phyloP scores from a whole-genome alignment of 2,797 vertebrate genomes.

The Pseudochaenichthys georgianus region DNA sequence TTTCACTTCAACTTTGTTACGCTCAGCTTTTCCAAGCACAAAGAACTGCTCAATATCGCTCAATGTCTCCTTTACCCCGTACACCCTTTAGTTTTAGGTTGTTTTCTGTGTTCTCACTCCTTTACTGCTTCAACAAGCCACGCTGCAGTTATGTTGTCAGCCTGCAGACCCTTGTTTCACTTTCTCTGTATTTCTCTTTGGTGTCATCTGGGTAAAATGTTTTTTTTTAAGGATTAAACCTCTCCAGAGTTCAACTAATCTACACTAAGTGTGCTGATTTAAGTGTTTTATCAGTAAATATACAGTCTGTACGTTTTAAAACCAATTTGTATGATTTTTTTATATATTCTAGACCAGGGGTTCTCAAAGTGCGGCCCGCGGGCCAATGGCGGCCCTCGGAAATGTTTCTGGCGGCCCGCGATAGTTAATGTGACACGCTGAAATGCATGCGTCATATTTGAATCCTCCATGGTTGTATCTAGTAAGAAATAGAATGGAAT shows the following conservation, averaged over 20 bases:
- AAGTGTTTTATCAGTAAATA: neutral
- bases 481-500: too few species aligned
- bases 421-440: too few species aligned
- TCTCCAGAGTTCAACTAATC: neutral
- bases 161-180: slow-evolving; percentile 19
- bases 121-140: slow-evolving; percentile 17
- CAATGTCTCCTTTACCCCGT: slow-evolving; percentile 38
- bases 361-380: too few species aligned
- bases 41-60: slow-evolving; percentile 37
- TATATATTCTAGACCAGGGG: too few species aligned
- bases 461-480: too few species aligned
- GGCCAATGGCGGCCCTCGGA: too few species aligned
- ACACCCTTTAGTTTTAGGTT: slow-evolving; percentile 29
- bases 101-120: slow-evolving; percentile 41
- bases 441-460: too few species aligned
- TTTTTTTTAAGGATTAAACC: slow-evolving; percentile 9
- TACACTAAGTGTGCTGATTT: neutral
- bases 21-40: slow-evolving; percentile 36
- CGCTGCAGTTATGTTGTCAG: slow-evolving; percentile 13
- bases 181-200: slow-evolving; percentile 8
- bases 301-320: neutral
- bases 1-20: slow-evolving; percentile 26
- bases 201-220: slow-evolving; percentile 8
- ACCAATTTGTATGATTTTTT: neutral
- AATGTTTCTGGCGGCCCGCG: too few species aligned